Base-by-base conservation (phyloP, 2,113 vertebrate genomes). In the Cygnus atratus region DNA sequence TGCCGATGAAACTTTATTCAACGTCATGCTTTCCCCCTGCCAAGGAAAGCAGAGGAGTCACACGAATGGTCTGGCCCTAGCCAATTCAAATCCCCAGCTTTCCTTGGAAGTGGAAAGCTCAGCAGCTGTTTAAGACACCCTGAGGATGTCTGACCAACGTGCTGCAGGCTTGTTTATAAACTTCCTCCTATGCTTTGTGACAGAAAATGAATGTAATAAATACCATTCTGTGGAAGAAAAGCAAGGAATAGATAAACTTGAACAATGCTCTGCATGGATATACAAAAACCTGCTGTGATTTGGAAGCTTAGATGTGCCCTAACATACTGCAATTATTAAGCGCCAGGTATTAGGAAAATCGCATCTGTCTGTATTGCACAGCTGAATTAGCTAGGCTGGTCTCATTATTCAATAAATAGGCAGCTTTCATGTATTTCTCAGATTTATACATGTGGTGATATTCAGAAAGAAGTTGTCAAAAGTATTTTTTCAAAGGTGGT, bases 311-410 rank as follows among this genome's bases (percentile, higher is more conserved):
- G 62, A 79, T 91, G 48, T 80, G 44, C 62, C 87, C 57, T 95
- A 87, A 92, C 78, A 85, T 79, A 50, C 63, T 3, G 4, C 48
- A 91, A 73, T 70, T 94, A 79, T 76, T 92, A 95, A 96, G 18
- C n/a, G n/a, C 20, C 70, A 79, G 77, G 88, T 93, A 94, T 93
- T 82, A 96, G 62, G 67, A 74, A 97, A 94, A 95, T 91, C 84
- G 67, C n/a, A 92, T 87, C 78, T 88, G 70, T 35, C 77, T 62
- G 26, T 70, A 66, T 55, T 35, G 55, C 77, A 62, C 58, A 83
- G 77, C 58, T 71, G 85, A 95, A 88, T 93, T 94, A 93, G n/a
- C 1, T 11, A 78, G 80, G 67, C 67, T 58, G 44, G 44, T 71
- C 58, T 91, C 71, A 77, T 90, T 79, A 85, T 61, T n/a, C 44